These are phyloP conservation scores for Mormyrus hasselquistii DNA, from an alignment of 2,797 vertebrate genomes.

Conservation along the genomic window DNA sequence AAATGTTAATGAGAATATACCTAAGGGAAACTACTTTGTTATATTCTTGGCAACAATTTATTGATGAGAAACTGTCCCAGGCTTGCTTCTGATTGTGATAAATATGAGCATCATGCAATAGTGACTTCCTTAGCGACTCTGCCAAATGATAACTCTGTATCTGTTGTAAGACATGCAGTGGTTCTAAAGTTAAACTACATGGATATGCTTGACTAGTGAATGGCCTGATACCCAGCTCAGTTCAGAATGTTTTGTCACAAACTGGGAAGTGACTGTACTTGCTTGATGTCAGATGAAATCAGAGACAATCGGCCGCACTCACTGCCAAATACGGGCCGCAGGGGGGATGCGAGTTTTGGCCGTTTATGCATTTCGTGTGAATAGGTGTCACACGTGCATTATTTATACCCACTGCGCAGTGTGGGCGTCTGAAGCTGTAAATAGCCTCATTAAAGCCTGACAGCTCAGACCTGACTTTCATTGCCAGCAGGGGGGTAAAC, in stretches of 20 bases:
- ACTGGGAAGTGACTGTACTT: neutral
- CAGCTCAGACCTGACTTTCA: neutral
- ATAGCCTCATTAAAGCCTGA: neutral
- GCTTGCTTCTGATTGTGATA: neutral
- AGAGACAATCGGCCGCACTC: neutral
- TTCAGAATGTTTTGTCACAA: neutral
- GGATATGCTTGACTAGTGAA: neutral
- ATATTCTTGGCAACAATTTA: neutral
- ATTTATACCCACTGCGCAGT: neutral
- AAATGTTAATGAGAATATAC: neutral
- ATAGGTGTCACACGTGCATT: neutral
- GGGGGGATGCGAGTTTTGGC: neutral
- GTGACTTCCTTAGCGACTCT: neutral
- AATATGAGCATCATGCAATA: neutral
- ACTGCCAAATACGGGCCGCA: neutral
- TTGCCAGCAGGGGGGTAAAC: slow-evolving; percentile 3
- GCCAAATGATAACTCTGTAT: neutral
- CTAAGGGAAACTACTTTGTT: neutral
- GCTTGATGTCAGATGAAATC: neutral
- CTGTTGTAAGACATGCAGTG: neutral
- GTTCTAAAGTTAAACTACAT: neutral
- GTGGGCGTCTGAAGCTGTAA: neutral
- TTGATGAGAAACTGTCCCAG: neutral
- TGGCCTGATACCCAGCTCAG: neutral
- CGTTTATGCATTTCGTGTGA: neutral